Base-by-base conservation (phyloP, 2,888 invertebrate species). In the Pantelozetes paolii region DNA sequence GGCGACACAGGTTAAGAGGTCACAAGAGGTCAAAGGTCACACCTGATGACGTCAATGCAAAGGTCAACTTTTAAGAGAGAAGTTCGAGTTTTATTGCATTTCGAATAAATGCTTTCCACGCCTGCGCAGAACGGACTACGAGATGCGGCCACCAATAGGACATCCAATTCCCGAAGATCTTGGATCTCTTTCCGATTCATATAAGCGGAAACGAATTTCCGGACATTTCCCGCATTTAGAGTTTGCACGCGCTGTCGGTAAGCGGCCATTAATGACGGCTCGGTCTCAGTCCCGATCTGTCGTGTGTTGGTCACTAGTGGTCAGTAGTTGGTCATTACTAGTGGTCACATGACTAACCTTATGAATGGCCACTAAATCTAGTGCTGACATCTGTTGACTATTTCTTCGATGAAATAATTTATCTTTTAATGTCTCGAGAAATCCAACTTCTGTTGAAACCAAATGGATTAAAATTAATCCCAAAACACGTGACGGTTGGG, bases 391-490 rank as follows among this genome's bases (percentile, higher is more conserved):
- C 40, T 73, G 73, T 28, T 73, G 73, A 26, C 69, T 69, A 54
- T 69, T 73, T 11, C 73, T 42, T 30, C 73, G 64, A 23, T 28
- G 45, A n/a, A 73, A 73, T 1, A 73, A 40, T 80, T 20, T 9
- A n/a, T 89, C 90, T 82, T 90, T 89, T 83, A 94, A 89, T 78
- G 90, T 90, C 81, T 93, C 92, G 80, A 92, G 86, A 75, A 93
- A 90, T 3, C 91, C 90, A 2, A 91, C 90, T 9, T 92, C 90
- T 70, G 91, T 90, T 30, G 89, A 90, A 0, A 93, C 93, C 82
- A 91, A 90, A 85, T 94, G 92, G 79, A 94, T 90, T 77, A 94
- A 86, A 79, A 91, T 87, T 50, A 92, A 86, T 36, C 92, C 93
- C 76, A 92, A 85, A 59, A 89, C 87, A 45, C 92, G 85, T 28